These are phyloP conservation scores for Iguana delicatissima DNA, from an alignment of 2,797 vertebrate genomes.

Conservation along the genomic window DNA sequence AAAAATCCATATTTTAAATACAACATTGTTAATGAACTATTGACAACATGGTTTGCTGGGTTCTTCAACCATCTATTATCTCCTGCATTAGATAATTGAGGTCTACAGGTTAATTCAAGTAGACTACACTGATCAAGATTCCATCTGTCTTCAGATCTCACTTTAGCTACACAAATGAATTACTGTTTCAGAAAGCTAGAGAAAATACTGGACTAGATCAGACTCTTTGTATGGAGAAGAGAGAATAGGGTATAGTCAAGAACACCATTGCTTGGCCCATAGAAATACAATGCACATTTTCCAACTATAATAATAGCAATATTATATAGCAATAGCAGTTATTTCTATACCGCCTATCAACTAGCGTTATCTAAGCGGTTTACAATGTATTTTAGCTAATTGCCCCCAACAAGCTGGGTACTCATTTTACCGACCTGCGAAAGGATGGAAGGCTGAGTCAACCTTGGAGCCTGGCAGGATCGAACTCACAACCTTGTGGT, in stretches of 20 bases:
- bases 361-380: too few species aligned
- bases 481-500: too few species aligned
- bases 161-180: constrained; percentile 17
- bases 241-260: background rate
- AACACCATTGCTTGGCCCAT: background rate
- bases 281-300: background rate
- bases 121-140: background rate
- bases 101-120: constrained; percentile 32
- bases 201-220: background rate
- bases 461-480: too few species aligned
- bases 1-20: constrained; percentile 18
- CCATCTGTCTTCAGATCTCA: constrained; percentile 8
- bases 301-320: background rate
- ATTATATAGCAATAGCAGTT: too few species aligned
- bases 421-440: too few species aligned
- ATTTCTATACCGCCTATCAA: too few species aligned
- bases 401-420: too few species aligned
- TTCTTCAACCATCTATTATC: constrained; percentile 29
- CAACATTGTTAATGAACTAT: background rate
- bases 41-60: constrained; percentile 1
- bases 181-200: background rate
- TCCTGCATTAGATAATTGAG: constrained; percentile 30
- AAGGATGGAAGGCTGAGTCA: too few species aligned
- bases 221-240: background rate
- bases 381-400: too few species aligned